A percentile compares a stretch with the other conserved stretches of the same genome.
These are phyloP conservation scores for Sebastes hopkinsi DNA, from an alignment of 2,797 vertebrate species.

Conservation along the genomic window DNA sequence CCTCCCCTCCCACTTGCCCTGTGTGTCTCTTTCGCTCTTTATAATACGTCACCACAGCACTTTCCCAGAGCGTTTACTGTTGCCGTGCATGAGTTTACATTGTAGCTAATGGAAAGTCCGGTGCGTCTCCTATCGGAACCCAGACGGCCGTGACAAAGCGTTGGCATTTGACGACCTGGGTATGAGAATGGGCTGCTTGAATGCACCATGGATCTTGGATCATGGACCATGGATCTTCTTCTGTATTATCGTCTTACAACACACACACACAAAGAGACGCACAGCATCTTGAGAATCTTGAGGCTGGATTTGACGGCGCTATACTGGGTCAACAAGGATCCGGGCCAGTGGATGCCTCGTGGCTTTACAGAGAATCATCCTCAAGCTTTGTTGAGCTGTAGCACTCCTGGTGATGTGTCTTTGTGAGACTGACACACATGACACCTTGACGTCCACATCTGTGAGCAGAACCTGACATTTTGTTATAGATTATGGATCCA, in stretches of 20 bases:
- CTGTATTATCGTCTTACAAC: not conserved
- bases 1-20: too few relatives aligned
- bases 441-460: slow-evolving; percentile 4
- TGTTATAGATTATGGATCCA: slow-evolving; percentile 1
- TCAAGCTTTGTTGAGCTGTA: slow-evolving; percentile 49
- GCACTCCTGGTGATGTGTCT: slow-evolving; percentile 26
- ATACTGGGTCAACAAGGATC: slow-evolving; percentile 49
- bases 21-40: too few relatives aligned
- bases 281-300: slow-evolving; percentile 53
- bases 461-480: slow-evolving; percentile 3
- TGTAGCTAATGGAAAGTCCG: too few relatives aligned
- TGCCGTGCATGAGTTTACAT: too few relatives aligned
- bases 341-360: slow-evolving; percentile 35
- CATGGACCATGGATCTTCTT: too few relatives aligned
- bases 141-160: too few relatives aligned
- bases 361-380: slow-evolving; percentile 59
- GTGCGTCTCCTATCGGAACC: too few relatives aligned
- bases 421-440: slow-evolving; percentile 18
- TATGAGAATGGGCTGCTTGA: too few relatives aligned
- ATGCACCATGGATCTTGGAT: not conserved
- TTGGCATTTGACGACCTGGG: too few relatives aligned
- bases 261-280: not conserved
- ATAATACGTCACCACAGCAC: too few relatives aligned
- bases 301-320: slow-evolving; percentile 48
- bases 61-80: too few relatives aligned